Evolutionary conservation across 1,140 invertebrate species (phyloP).

Genomic region (Bombus balteatus): DNA sequence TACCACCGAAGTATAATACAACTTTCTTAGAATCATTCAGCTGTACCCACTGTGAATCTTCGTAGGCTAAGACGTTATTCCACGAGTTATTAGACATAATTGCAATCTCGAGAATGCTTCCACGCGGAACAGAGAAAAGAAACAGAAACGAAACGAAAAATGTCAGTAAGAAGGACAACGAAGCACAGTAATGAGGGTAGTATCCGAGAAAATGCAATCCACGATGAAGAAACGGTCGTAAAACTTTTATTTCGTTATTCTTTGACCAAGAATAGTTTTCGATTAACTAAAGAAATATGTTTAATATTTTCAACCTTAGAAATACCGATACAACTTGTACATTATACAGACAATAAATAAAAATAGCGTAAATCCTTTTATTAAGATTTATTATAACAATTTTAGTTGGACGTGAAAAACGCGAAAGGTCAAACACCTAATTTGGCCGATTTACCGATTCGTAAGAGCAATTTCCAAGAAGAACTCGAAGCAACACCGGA

Average conservation of each 20-base stretch:
- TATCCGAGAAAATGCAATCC: not conserved
- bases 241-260: not conserved
- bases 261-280: not conserved
- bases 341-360: too few relatives aligned
- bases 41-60: constrained; percentile 10
- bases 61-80: constrained; percentile 1
- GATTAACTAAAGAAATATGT: not conserved
- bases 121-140: constrained; percentile 1
- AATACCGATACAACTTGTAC: too few relatives aligned
- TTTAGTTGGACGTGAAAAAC: not conserved
- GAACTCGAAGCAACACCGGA: not conserved
- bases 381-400: not conserved
- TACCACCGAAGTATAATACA: not conserved
- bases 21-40: constrained; percentile 5
- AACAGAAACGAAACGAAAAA: not conserved
- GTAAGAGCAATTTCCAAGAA: not conserved
- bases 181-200: not conserved
- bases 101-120: constrained; percentile 7
- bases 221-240: not conserved
- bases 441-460: constrained; percentile 37
- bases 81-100: constrained; percentile 35
- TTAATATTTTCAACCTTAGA: not conserved
- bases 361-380: not conserved
- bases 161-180: not conserved
- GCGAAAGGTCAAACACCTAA: not conserved